These are phyloP conservation scores for Acrocephalus arundinaceus DNA, from an alignment of 2,113 vertebrate genomes.

Conservation along the genomic window DNA sequence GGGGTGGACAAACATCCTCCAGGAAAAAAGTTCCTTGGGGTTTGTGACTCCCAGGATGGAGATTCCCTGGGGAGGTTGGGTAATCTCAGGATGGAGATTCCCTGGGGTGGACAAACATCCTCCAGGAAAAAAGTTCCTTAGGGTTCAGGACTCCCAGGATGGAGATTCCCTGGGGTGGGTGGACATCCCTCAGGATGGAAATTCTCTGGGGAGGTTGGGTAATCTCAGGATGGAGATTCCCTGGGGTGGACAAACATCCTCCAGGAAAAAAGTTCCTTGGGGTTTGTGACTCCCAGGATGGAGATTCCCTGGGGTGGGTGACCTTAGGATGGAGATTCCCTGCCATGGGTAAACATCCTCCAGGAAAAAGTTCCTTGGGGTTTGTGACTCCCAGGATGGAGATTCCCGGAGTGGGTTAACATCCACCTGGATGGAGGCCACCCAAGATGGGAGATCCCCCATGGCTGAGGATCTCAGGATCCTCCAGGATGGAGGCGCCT, in stretches of 20 bases:
- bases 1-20: background rate
- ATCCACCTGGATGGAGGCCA: background rate
- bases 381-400: background rate
- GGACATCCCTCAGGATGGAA: rapidly evolving
- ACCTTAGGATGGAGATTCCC: rapidly evolving
- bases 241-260: too few relatives aligned
- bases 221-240: too few relatives aligned
- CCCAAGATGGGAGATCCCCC: background rate
- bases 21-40: rapidly evolving
- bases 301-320: background rate
- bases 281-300: too few relatives aligned
- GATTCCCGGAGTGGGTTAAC: rapidly evolving
- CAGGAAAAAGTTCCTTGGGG: too few relatives aligned
- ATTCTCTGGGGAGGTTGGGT: too few relatives aligned
- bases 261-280: too few relatives aligned
- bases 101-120: too few relatives aligned
- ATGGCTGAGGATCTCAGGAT: background rate
- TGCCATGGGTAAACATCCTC: rapidly evolving
- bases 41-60: rapidly evolving
- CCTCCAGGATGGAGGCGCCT: background rate
- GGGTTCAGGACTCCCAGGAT: too few relatives aligned
- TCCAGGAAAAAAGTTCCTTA: too few relatives aligned
- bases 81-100: too few relatives aligned
- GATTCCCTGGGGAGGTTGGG: too few relatives aligned
- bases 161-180: rapidly evolving